Evolutionary conservation across 2,113 vertebrate species (phyloP).

Genomic region (Corythoichthys haematopterus): DNA sequence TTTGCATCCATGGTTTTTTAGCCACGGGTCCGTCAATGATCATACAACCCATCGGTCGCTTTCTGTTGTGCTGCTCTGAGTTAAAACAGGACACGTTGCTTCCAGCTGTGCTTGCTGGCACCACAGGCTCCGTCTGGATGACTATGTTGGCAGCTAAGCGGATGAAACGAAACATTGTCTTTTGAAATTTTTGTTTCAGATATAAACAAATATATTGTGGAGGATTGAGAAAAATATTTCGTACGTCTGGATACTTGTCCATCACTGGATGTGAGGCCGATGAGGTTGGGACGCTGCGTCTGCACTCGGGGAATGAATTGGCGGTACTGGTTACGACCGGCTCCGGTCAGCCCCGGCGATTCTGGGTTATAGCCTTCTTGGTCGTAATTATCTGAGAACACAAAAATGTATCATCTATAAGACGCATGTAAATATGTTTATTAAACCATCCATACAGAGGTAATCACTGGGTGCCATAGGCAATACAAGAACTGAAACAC

Average conservation of each 20-base stretch:
- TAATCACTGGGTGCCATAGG: neutral
- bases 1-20: constrained; percentile 93
- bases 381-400: constrained; percentile 85
- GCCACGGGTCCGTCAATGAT: constrained; percentile 73
- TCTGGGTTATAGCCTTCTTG: constrained; percentile 99
- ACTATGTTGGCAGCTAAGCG: constrained; percentile 89
- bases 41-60: constrained; percentile 73
- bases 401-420: neutral
- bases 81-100: constrained; percentile 78
- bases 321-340: constrained; percentile 86
- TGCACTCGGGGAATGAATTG: constrained; percentile 95
- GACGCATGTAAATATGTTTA: neutral
- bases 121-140: constrained; percentile 86
- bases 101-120: constrained; percentile 71
- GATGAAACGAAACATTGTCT: neutral
- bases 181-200: no score
- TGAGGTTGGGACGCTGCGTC: constrained; percentile 92
- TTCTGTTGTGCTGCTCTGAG: constrained; percentile 85
- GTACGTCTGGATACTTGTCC: constrained; percentile 87
- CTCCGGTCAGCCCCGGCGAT: constrained; percentile 91
- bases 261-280: constrained; percentile 92
- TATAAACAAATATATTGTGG: no score
- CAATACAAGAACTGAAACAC: neutral
- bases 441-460: neutral
- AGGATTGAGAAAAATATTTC: neutral